Conservation (phyloP, 2,888 invertebrate genomes). For the Arrhopalites spinosus region DNA sequence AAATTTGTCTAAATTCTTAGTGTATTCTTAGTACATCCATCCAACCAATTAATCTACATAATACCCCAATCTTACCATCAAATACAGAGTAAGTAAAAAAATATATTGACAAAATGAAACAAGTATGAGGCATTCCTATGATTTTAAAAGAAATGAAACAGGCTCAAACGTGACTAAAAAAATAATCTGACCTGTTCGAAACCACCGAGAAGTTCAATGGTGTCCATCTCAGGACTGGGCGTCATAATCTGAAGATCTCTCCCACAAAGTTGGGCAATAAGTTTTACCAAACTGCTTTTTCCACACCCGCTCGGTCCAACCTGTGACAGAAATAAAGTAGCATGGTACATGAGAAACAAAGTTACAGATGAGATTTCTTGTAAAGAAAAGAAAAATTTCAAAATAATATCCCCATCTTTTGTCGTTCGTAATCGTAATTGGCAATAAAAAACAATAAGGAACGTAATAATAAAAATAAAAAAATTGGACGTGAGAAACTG, state of each 20-base stretch:
- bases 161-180: background rate
- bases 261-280: slow-evolving; percentile 76
- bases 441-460: background rate
- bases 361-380: too few species aligned
- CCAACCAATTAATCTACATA: too few species aligned
- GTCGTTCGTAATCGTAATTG: background rate
- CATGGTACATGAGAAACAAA: too few species aligned
- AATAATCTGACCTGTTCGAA: slow-evolving; percentile 84
- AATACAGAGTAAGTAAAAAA: too few species aligned
- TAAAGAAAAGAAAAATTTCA: too few species aligned
- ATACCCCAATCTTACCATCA: too few species aligned
- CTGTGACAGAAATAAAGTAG: slow-evolving; percentile 62
- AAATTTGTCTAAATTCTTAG: too few species aligned
- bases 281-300: slow-evolving; percentile 77
- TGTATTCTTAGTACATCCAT: too few species aligned
- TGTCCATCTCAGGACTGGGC: slow-evolving; percentile 91
- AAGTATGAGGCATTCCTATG: too few species aligned
- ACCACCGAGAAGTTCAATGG: slow-evolving; percentile 91
- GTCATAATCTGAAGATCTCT: slow-evolving; percentile 75
- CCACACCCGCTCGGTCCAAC: slow-evolving; percentile 77
- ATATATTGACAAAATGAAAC: too few species aligned
- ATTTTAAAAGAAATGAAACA: too few species aligned
- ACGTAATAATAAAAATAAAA: background rate
- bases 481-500: slow-evolving; percentile 19
- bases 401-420: too few species aligned